Evolutionary conservation across 1,140 invertebrate genomes (phyloP).

Genomic region (Teleopsis dalmanni): DNA sequence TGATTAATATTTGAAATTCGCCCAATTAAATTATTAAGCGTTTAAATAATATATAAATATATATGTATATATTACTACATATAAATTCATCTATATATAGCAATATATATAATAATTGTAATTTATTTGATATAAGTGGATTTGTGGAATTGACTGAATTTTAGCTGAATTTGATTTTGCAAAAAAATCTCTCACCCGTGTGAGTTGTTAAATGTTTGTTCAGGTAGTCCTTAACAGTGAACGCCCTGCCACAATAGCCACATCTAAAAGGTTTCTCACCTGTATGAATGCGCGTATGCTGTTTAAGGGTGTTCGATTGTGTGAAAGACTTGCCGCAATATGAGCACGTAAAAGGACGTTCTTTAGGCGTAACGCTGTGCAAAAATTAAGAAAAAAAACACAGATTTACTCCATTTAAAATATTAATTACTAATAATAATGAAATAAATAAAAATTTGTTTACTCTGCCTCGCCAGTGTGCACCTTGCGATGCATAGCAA

Average conservation of each 20-base stretch:
- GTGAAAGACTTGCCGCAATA: constrained; percentile 67
- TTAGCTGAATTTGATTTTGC: constrained; percentile 19
- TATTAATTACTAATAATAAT: constrained; percentile 4
- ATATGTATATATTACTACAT: too few species aligned
- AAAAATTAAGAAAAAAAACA: constrained; percentile 4
- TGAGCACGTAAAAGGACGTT: constrained; percentile 55
- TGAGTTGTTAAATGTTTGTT: constrained; percentile 46
- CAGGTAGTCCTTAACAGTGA: constrained; percentile 45
- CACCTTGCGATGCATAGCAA: constrained; percentile 41
- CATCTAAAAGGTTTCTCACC: constrained; percentile 46
- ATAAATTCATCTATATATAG: too few species aligned
- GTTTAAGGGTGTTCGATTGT: constrained; percentile 45
- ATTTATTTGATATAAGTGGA: constrained; percentile 6
- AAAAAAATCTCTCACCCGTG: constrained; percentile 44
- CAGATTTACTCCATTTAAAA: constrained; percentile 1
- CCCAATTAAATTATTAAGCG: too few species aligned
- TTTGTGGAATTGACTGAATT: constrained; percentile 32
- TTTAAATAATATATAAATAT: too few species aligned
- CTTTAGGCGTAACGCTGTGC: constrained; percentile 40
- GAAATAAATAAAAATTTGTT: constrained; percentile 19
- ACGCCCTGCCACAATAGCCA: constrained; percentile 45
- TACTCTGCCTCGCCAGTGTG: constrained; percentile 45
- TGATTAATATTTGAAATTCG: too few species aligned
- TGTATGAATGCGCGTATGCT: constrained; percentile 45
- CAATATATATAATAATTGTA: too few species aligned